Base-by-base conservation (phyloP, 2,797 vertebrate species). In the Sebastes kiyomatsui region DNA sequence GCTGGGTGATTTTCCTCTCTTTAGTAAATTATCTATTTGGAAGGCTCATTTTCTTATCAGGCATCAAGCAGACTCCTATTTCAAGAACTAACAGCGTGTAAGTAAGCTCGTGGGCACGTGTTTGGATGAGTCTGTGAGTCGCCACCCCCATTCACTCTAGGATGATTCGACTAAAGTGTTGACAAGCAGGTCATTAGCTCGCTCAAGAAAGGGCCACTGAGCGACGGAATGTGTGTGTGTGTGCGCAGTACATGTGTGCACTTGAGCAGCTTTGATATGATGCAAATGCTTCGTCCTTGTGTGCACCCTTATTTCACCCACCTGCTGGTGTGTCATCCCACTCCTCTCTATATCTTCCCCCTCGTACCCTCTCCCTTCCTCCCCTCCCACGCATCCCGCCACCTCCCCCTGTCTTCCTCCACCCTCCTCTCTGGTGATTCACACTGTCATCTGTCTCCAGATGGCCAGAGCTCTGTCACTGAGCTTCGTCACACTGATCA, bases 371-470 rank as follows among this genome's bases (percentile, higher is more conserved):
- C 49, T 72, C 52, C 56, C 11, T 35, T 12, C 33, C 11, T 35
- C 25, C 49, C 6, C 14, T n/a, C 64, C 28, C 69, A 38, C 30
- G 56, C 55, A 32, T 75, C 59, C 66, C 18, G 0, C 68, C 65
- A 18, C 75, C 60, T 35, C 46, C 58, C 20, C 35, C 49, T 2
- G 49, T 78, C 75, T 65, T 69, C 56, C 72, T 83, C 62, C 67
- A 20, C 46, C 75, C 58, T 89, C 74, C 72, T 81, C 77, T 80
- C 83, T 70, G 78, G 79, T 94, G 91, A 93, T 90, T 93, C 92
- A 92, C 88, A 72, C 84, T 78, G 86, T 92, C 93, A 93, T 92
- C 90, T 77, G 80, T 92, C 89, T 93, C 93, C 93, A 94, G 93
- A 94, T 94, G 93, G 93, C 87, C 88, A 23, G 75, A 84, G 88